phyloP scores from a whole-genome alignment of 2,888 invertebrate species.

The Volucella inflata region DNA sequence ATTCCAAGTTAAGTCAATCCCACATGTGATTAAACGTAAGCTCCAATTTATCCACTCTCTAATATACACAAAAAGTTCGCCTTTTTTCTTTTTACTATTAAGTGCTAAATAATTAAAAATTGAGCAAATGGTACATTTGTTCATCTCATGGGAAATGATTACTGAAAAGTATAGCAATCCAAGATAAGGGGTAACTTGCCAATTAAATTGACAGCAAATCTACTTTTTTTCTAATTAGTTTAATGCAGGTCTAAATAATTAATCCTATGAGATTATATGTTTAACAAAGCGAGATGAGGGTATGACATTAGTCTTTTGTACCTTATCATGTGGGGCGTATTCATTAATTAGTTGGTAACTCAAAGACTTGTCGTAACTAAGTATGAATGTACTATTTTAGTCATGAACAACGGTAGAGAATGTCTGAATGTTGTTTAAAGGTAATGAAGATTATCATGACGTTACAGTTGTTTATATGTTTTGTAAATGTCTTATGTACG shows the following conservation, averaged over 20 bases:
- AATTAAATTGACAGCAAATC: neutral
- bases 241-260: constrained; percentile 15
- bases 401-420: too few relatives aligned
- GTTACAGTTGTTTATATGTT: too few relatives aligned
- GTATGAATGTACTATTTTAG: too few relatives aligned
- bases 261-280: constrained; percentile 1
- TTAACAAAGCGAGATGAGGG: neutral
- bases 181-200: neutral
- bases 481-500: too few relatives aligned
- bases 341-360: too few relatives aligned
- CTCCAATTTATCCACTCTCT: neutral
- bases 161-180: neutral
- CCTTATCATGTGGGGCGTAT: too few relatives aligned
- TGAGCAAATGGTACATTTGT: neutral
- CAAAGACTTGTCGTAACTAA: too few relatives aligned
- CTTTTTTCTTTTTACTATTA: neutral
- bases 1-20: too few relatives aligned
- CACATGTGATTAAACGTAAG: too few relatives aligned
- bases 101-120: constrained; percentile 17
- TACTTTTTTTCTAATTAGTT: neutral
- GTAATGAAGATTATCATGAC: too few relatives aligned
- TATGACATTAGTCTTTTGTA: too few relatives aligned
- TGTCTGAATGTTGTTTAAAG: too few relatives aligned
- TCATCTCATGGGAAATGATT: neutral
- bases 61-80: neutral